These are phyloP conservation scores for Calliopum simillimum DNA, from an alignment of 2,888 invertebrate genomes.

Conservation along the genomic window DNA sequence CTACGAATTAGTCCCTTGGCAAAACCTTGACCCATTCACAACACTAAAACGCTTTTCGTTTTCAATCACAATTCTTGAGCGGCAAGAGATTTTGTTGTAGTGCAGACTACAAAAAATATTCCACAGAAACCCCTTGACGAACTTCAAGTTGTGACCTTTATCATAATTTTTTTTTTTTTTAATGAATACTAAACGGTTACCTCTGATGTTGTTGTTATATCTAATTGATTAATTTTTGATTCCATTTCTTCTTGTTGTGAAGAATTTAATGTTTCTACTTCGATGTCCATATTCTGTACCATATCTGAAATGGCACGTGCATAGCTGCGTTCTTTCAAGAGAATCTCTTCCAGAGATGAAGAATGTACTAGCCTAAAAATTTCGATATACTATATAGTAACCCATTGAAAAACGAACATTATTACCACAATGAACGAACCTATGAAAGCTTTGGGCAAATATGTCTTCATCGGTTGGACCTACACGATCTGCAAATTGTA, in stretches of 20 bases:
- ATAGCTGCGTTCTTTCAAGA: conserved; percentile 89
- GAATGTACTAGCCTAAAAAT: conserved; percentile 78
- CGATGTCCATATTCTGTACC: conserved; percentile 78
- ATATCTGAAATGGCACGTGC: conserved; percentile 83
- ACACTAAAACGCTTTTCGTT: too few species aligned
- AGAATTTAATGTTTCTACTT: conserved; percentile 77
- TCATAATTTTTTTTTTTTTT: too few species aligned
- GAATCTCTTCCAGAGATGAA: conserved; percentile 86
- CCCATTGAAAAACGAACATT: background rate
- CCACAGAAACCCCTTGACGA: too few species aligned
- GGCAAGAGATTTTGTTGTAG: too few species aligned
- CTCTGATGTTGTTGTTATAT: conserved; percentile 75
- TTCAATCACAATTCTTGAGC: too few species aligned
- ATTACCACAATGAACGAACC: conserved; percentile 39
- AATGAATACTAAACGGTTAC: conserved; percentile 27
- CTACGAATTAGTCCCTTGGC: too few species aligned
- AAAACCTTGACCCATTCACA: too few species aligned
- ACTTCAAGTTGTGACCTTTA: too few species aligned
- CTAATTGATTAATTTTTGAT: conserved; percentile 81
- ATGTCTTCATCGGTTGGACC: conserved; percentile 85
- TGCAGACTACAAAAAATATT: too few species aligned
- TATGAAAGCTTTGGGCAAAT: conserved; percentile 70
- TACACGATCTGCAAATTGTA: conserved; percentile 84
- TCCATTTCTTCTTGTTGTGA: conserved; percentile 93
- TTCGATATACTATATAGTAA: background rate